Conservation (phyloP, 2,888 invertebrate genomes). For the Drosophila kuntzei region DNA sequence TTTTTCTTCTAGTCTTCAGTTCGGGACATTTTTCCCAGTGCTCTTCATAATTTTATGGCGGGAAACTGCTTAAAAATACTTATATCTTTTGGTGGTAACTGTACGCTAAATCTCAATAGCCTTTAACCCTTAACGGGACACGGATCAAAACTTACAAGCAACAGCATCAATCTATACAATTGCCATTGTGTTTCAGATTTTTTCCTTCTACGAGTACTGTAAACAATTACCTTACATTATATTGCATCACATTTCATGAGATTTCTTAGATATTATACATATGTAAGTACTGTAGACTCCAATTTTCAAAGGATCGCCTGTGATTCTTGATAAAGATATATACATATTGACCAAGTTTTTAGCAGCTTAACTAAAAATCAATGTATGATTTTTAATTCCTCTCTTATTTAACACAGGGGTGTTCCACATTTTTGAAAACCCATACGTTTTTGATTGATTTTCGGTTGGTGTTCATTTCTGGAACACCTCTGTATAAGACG, state of each 20-base stretch:
- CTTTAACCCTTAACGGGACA: slow-evolving; percentile 50
- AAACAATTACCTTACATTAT: neutral
- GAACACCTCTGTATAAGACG: no score
- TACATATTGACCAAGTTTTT: no score
- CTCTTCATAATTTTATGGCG: slow-evolving; percentile 57
- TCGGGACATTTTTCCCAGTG: slow-evolving; percentile 26
- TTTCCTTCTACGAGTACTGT: neutral
- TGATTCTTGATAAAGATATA: neutral
- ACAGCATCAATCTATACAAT: slow-evolving; percentile 20
- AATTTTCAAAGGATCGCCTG: neutral
- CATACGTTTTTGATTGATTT: no score
- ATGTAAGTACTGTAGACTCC: neutral
- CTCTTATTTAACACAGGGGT: no score
- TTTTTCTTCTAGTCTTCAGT: slow-evolving; percentile 44
- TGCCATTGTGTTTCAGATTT: slow-evolving; percentile 5
- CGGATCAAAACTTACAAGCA: slow-evolving; percentile 6
- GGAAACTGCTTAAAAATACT: slow-evolving; percentile 58
- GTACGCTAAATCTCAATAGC: slow-evolving; percentile 26
- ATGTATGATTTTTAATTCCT: no score
- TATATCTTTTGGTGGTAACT: slow-evolving; percentile 27
- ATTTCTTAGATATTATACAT: neutral
- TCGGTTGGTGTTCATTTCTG: no score
- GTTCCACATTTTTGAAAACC: no score
- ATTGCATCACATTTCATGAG: neutral
- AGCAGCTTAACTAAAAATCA: no score